phyloP scores from a whole-genome alignment of 2,113 vertebrate genomes.

The Leuciscus idus region DNA sequence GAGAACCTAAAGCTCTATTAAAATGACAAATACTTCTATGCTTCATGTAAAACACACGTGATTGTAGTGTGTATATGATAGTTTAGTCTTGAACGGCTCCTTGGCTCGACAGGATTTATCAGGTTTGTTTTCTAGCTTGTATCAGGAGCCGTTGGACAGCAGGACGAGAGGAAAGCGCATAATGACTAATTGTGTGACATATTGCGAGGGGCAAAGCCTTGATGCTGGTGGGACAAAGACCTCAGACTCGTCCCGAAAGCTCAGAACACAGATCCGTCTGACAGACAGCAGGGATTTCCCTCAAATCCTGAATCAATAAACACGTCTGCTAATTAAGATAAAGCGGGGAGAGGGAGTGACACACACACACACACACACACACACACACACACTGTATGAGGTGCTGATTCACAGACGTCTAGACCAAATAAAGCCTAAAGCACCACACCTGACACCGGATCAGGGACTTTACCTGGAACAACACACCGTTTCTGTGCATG shows the following conservation, averaged over 20 bases:
- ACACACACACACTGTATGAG: not conserved
- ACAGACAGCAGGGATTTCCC: constrained; percentile 72
- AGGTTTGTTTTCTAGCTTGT: no score
- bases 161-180: no score
- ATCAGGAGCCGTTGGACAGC: no score
- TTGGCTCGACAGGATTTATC: no score
- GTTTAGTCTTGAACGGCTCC: no score
- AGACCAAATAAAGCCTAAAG: constrained; percentile 64
- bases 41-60: no score
- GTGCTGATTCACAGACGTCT: constrained; percentile 67
- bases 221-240: constrained; percentile 54
- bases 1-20: no score
- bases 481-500: not conserved
- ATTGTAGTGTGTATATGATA: no score
- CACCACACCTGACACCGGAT: constrained; percentile 41
- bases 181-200: not conserved
- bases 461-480: constrained; percentile 26
- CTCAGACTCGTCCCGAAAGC: constrained; percentile 57
- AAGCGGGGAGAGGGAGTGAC: constrained; percentile 38
- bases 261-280: constrained; percentile 73
- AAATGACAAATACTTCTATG: no score
- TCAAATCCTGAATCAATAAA: constrained; percentile 79
- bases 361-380: not conserved
- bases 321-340: constrained; percentile 74
- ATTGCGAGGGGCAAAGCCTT: constrained; percentile 28